Base-by-base conservation (phyloP, 2,888 invertebrate species). In the Diarsia mendica region DNA sequence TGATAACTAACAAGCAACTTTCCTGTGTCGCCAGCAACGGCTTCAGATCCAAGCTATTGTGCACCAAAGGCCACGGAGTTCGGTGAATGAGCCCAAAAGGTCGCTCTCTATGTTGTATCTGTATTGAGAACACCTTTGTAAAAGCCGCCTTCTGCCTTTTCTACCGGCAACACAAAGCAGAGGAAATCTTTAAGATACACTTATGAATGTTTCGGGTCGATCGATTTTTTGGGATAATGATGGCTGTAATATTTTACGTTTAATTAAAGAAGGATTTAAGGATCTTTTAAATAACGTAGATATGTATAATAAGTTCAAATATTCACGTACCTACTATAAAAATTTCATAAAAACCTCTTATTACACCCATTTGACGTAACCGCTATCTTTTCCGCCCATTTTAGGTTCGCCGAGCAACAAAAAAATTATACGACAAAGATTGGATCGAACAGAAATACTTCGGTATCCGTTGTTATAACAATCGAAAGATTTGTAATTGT, bases 71-170 rank as follows among this genome's bases (percentile, higher is more conserved):
- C 91, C 93, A 92, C 91, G 91, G 71, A 92, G 93, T 90, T 93
- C 91, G 89, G 83, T 91, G 93, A 92, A 93, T 92, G 91, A 90
- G 89, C 89, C 87, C 90, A 85, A 93, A 95, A 94, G 95, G 94
- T 94, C 93, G 91, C 86, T 85, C 85, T 87, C 87, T 85, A 82
- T 86, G 88, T 92, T 94, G 93, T 93, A 91, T 93, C 91, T 92
- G 89, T 91, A 91, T 92, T 91, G 91, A 92, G 89, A 82, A 87
- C 87, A 89, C 91, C 90, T 92, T 91, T 90, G 88, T 89, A 90
- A 90, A 88, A 89, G 89, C 78, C 86, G 78, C 84, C 84, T 85
- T 85, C 85, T 88, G 87, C 90, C 91, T 91, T 91, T 90, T 90
- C 64, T 86, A 83, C 86, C 83, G 76, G 78, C 82, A 68, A 77